Conservation (phyloP, 1,140 invertebrate species). For the Drosophila asahinai region DNA sequence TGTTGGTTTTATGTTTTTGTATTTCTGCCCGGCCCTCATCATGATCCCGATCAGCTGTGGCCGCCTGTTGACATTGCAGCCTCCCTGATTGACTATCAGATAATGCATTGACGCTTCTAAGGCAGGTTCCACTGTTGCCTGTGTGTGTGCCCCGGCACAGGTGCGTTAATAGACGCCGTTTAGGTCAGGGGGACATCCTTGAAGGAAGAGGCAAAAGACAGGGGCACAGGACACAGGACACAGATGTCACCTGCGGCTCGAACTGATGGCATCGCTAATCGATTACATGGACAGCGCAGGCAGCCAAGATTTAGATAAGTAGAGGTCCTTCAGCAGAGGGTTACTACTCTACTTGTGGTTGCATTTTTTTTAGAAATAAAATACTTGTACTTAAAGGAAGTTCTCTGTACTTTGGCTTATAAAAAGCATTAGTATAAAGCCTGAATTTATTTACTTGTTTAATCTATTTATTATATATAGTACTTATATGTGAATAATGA, state of each 20-base stretch:
- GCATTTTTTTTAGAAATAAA: neutral
- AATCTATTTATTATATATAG: neutral
- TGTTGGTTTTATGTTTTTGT: constrained; percentile 30
- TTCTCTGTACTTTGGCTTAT: no score
- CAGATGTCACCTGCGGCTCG: constrained; percentile 43
- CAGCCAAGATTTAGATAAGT: constrained; percentile 46
- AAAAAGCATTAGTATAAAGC: no score
- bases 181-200: neutral
- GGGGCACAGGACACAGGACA: neutral
- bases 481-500: neutral
- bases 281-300: constrained; percentile 41
- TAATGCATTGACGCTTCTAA: constrained; percentile 68
- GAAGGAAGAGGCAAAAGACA: no score
- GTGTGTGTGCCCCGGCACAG: constrained; percentile 30
- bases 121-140: constrained; percentile 32
- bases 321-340: neutral
- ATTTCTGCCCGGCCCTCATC: constrained; percentile 3
- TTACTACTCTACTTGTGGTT: no score
- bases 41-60: constrained; percentile 26
- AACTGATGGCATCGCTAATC: constrained; percentile 39
- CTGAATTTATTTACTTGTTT: neutral
- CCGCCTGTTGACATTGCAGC: constrained; percentile 14
- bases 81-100: constrained; percentile 62
- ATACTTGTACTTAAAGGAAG: neutral
- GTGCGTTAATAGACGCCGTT: constrained; percentile 64